Evolutionary conservation across 2,888 invertebrate genomes (phyloP).

Genomic region (Latrodectus hesperus): DNA sequence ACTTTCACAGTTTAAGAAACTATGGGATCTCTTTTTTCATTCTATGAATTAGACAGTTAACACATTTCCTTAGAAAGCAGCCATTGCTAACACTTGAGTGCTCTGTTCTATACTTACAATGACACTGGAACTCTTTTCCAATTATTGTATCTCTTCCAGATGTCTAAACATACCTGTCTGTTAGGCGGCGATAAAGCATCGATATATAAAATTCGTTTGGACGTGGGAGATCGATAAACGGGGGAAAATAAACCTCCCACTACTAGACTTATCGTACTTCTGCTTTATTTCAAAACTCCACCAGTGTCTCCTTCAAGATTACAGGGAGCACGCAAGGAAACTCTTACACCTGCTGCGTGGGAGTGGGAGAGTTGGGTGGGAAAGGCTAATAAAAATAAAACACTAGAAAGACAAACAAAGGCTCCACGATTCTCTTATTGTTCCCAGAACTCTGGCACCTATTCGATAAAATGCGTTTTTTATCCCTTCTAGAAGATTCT

Average conservation of each 20-base stretch:
- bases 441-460: constrained; percentile 54
- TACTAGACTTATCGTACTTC: constrained; percentile 22
- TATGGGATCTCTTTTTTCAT: no score
- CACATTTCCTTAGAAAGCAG: no score
- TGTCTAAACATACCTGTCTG: constrained; percentile 33
- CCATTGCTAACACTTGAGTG: no score
- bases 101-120: no score
- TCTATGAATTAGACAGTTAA: no score
- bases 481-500: constrained; percentile 22
- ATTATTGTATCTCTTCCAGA: constrained; percentile 34
- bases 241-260: constrained; percentile 25
- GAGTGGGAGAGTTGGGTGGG: not conserved
- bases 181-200: constrained; percentile 38
- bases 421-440: constrained; percentile 52
- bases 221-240: constrained; percentile 34
- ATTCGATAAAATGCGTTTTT: constrained; percentile 40
- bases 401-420: constrained; percentile 39
- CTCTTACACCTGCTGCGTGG: constrained; percentile 22
- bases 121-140: constrained; percentile 7
- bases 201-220: constrained; percentile 34
- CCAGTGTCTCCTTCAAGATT: constrained; percentile 51
- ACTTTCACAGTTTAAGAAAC: no score
- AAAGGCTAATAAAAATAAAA: constrained; percentile 43
- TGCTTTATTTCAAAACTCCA: constrained; percentile 32
- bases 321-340: constrained; percentile 24